phyloP scores from a whole-genome alignment of 2,113 vertebrate genomes.

The Ictalurus punctatus region DNA sequence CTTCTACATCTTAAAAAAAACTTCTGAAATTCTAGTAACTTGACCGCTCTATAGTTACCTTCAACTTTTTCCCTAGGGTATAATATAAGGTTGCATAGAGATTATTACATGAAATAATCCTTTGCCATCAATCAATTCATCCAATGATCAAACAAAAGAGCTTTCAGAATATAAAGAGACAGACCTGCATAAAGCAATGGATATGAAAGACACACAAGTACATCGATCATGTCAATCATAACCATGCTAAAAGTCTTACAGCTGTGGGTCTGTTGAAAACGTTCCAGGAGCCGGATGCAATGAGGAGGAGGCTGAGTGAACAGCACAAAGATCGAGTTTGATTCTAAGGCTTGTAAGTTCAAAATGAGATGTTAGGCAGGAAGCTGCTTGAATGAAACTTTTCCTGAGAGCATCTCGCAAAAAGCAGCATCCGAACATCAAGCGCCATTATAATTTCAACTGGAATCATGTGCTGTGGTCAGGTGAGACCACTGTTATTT shows the following conservation, averaged over 20 bases:
- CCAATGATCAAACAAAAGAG: background rate
- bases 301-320: background rate
- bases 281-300: background rate
- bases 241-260: background rate
- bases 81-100: background rate
- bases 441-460: background rate
- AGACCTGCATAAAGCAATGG: background rate
- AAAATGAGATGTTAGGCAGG: background rate
- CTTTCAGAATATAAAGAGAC: background rate
- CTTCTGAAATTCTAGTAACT: background rate
- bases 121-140: background rate
- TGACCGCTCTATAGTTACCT: background rate
- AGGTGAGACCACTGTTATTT: background rate
- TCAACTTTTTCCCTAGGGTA: background rate
- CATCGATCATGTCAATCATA: background rate
- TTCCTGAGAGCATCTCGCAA: background rate
- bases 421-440: background rate
- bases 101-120: background rate
- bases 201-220: background rate
- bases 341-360: background rate
- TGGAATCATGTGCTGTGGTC: background rate
- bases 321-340: background rate
- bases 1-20: background rate
- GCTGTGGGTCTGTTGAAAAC: background rate
- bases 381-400: background rate